Percentiles rank a stretch among this genome's conserved stretches.
phyloP scores from a whole-genome alignment of 2,113 vertebrate species.

The Sylvietta virens region DNA sequence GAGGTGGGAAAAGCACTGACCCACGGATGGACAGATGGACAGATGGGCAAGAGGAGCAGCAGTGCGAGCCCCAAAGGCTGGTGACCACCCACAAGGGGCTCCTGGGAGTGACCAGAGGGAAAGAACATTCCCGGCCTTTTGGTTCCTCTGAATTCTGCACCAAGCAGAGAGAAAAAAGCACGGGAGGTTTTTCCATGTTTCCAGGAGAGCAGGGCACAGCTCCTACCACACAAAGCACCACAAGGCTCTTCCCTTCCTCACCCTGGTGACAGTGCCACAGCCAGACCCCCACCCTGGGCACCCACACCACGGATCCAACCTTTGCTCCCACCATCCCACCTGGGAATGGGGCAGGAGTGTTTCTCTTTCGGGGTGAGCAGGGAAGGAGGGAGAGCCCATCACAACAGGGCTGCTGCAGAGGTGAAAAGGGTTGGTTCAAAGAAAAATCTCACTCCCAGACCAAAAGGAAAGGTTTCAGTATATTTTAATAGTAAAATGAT shows the following conservation, averaged over 20 bases:
- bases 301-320: neutral
- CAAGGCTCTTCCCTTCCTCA: neutral
- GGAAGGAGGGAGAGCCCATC: neutral
- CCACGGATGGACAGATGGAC: neutral
- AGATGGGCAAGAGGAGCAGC: neutral
- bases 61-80: neutral
- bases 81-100: neutral
- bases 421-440: neutral
- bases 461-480: neutral
- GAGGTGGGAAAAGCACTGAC: neutral
- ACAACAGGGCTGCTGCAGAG: neutral
- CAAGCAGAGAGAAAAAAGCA: neutral
- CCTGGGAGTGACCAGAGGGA: neutral
- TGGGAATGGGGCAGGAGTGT: rapidly evolving
- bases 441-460: conserved; percentile 12
- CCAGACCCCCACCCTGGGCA: neutral
- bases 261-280: neutral
- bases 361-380: neutral
- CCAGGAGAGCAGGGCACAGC: neutral
- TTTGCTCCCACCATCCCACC: neutral
- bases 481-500: conserved; percentile 9
- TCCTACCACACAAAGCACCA: neutral
- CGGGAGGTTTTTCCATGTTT: rapidly evolving
- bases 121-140: rapidly evolving
- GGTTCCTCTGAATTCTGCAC: neutral